These are phyloP conservation scores for Isichthys henryi DNA, from an alignment of 2,113 vertebrate species.

Conservation along the genomic window DNA sequence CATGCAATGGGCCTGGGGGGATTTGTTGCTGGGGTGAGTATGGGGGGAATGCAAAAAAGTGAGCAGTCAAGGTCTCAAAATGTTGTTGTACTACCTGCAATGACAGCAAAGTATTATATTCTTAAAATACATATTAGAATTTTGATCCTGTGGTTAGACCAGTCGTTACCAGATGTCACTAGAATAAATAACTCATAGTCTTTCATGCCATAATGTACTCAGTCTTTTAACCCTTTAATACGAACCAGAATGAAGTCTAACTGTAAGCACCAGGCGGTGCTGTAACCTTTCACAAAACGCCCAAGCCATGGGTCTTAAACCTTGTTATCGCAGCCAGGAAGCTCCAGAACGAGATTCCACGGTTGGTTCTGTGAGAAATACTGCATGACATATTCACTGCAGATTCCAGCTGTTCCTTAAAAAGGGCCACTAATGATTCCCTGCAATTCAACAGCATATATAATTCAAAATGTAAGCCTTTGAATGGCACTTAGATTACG, in stretches of 20 bases:
- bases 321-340: slow-evolving; percentile 66
- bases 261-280: background rate
- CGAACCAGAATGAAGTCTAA: background rate
- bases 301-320: slow-evolving; percentile 74
- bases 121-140: background rate
- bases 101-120: background rate
- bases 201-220: background rate
- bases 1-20: background rate
- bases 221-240: background rate
- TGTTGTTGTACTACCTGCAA: background rate
- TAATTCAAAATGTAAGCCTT: background rate
- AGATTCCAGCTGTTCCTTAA: background rate
- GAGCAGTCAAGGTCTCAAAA: background rate
- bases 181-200: background rate
- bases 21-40: background rate
- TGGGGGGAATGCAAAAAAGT: slow-evolving; percentile 19
- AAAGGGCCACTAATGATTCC: background rate
- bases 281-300: slow-evolving; percentile 73
- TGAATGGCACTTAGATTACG: background rate
- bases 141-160: background rate
- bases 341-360: slow-evolving; percentile 46
- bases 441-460: background rate
- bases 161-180: background rate
- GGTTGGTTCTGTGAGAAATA: background rate
- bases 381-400: background rate